phyloP scores from a whole-genome alignment of 1,140 invertebrate species.

The Coenobita brevimanus region DNA sequence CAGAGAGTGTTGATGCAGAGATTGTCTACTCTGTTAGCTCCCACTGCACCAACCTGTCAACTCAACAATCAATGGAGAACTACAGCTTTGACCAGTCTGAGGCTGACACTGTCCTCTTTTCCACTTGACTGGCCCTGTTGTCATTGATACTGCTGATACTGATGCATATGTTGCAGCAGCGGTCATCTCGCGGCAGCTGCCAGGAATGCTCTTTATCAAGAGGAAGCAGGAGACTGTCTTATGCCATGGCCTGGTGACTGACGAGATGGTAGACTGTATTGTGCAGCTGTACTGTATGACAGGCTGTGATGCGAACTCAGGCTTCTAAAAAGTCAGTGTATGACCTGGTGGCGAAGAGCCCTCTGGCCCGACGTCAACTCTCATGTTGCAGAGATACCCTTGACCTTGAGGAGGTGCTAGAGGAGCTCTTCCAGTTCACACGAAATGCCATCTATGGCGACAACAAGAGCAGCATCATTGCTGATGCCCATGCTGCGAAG shows the following conservation, averaged over 20 bases:
- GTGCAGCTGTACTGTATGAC: constrained; percentile 1
- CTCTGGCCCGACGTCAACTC: background rate
- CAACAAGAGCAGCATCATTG: background rate
- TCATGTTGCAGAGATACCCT: background rate
- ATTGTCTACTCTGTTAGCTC: no score
- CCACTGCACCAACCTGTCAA: no score
- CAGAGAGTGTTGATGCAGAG: no score
- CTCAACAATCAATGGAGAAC: background rate
- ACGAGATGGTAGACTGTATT: background rate
- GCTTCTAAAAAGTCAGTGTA: background rate
- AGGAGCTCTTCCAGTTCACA: no score
- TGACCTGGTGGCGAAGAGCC: background rate
- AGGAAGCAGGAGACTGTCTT: background rate
- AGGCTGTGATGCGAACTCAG: background rate
- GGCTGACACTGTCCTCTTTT: no score
- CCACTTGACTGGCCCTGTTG: no score
- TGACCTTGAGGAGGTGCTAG: background rate
- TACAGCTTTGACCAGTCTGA: background rate
- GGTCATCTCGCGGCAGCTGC: background rate
- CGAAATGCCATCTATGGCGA: background rate
- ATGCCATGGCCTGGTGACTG: constrained; percentile 1
- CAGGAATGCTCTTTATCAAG: background rate
- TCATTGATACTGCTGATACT: background rate
- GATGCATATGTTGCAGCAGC: background rate
- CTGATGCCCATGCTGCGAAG: background rate